Conservation (phyloP, 1,140 invertebrate species). For the Dolichoris vasculosae region DNA sequence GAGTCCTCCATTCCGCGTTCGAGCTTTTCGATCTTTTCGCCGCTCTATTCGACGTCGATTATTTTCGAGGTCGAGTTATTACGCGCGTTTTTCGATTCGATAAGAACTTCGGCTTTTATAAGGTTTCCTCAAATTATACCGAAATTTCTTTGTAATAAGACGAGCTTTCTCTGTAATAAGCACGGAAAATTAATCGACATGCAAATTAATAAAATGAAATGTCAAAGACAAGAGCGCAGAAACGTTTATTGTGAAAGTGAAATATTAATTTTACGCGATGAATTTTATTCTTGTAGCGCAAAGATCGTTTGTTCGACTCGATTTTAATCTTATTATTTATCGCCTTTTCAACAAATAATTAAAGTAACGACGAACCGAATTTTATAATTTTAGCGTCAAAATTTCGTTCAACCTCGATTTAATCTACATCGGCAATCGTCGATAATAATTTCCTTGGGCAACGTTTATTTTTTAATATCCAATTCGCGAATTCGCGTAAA, state of each 20-base stretch:
- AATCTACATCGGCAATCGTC: no score
- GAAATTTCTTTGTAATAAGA: not conserved
- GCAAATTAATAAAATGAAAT: slow-evolving; percentile 5
- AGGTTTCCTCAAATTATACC: not conserved
- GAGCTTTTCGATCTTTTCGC: no score
- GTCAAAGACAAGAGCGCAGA: not conserved
- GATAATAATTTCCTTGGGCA: no score
- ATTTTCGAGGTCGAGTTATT: not conserved
- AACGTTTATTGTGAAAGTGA: not conserved
- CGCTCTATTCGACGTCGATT: not conserved
- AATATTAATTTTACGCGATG: not conserved
- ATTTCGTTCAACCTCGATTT: no score
- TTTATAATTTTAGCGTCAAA: no score
- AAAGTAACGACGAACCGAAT: no score
- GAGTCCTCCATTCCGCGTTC: no score
- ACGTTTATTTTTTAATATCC: no score
- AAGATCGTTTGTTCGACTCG: not conserved
- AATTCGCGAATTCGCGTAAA: no score
- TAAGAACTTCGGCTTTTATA: not conserved
- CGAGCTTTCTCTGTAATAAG: slow-evolving; percentile 1
- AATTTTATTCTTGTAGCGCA: not conserved
- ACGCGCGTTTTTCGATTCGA: not conserved
- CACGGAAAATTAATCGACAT: not conserved
- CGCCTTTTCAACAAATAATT: no score
- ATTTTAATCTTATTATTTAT: not conserved